Percentiles rank a stretch among this genome's conserved stretches.
Conservation (phyloP, 37 sponge, comb jelly and placozoan species). For the Axinella damicornis region DNA sequence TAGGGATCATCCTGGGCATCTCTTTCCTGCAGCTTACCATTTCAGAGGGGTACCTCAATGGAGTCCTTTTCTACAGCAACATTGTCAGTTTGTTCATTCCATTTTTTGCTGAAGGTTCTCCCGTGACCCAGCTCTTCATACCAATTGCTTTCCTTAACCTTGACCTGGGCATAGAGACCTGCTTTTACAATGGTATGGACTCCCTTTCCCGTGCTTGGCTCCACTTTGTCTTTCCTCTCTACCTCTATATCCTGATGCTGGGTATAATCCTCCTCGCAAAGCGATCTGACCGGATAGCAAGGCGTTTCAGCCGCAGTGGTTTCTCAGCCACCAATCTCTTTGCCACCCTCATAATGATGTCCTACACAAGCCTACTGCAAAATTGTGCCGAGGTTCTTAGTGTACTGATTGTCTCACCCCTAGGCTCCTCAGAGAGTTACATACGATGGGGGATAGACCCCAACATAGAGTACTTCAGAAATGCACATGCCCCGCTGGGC, state of each 20-base stretch:
- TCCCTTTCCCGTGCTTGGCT: slow-evolving; percentile 17
- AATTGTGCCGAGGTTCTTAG: slow-evolving; percentile 34
- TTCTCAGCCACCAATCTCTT: slow-evolving; percentile 39
- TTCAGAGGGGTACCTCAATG: slow-evolving; percentile 55
- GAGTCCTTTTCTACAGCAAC: slow-evolving; percentile 54
- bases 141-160: slow-evolving; percentile 39
- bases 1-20: slow-evolving; percentile 20
- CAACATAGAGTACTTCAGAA: slow-evolving; percentile 25
- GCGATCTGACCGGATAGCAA: slow-evolving; percentile 1
- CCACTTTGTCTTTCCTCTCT: slow-evolving; percentile 49
- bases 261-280: slow-evolving; percentile 28
- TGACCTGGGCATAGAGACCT: slow-evolving; percentile 33
- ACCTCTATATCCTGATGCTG: slow-evolving; percentile 55
- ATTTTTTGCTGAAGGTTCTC: not conserved
- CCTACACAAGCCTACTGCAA: slow-evolving; percentile 35
- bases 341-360: slow-evolving; percentile 51
- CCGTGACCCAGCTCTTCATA: not conserved
- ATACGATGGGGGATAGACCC: slow-evolving; percentile 46
- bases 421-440: not conserved
- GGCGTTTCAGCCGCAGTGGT: slow-evolving; percentile 3
- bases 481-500: slow-evolving; percentile 29
- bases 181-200: slow-evolving; percentile 68
- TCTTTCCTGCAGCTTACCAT: slow-evolving; percentile 23
- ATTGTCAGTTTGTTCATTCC: slow-evolving; percentile 24
- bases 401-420: not conserved